Conservation (phyloP, 35 echinoderm and acorn worm genomes). For the Patiria miniata region DNA sequence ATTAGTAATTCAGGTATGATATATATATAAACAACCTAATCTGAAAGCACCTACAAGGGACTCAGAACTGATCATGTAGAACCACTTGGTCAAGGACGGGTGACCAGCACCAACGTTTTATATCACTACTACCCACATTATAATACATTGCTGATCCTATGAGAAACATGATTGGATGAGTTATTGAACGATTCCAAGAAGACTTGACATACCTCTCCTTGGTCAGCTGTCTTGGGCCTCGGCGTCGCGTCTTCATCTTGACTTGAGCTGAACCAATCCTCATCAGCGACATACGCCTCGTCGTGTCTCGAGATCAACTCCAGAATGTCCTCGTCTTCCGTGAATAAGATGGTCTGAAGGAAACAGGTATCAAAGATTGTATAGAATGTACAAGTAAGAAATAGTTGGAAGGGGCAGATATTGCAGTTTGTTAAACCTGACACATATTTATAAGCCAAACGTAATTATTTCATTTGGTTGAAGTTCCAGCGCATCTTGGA, state of each 20-base stretch:
- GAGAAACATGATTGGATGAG: too few relatives aligned
- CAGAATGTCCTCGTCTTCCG: slow-evolving; percentile 90
- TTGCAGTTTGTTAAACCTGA: neutral
- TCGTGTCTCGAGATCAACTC: slow-evolving; percentile 88
- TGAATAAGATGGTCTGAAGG: slow-evolving; percentile 90
- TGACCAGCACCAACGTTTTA: too few relatives aligned
- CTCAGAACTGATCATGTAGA: too few relatives aligned
- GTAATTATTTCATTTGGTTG: neutral
- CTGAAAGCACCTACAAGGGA: too few relatives aligned
- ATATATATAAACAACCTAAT: too few relatives aligned
- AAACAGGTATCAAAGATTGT: slow-evolving; percentile 13
- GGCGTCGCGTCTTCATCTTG: slow-evolving; percentile 77
- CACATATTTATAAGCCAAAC: neutral
- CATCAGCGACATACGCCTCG: slow-evolving; percentile 75
- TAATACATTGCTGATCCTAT: too few relatives aligned
- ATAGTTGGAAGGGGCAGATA: neutral
- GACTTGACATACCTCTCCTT: slow-evolving; percentile 68
- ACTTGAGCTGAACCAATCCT: slow-evolving; percentile 95
- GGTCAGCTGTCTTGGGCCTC: slow-evolving; percentile 82
- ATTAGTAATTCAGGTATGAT: too few relatives aligned
- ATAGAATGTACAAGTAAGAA: neutral
- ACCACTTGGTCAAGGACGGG: too few relatives aligned
- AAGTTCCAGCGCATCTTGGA: too few relatives aligned
- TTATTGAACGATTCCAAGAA: too few relatives aligned
- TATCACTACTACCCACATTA: too few relatives aligned